A percentile compares a stretch with the other conserved stretches of the same genome.
phyloP scores from a whole-genome alignment of 1,140 invertebrate genomes.

The Euura lappo region DNA sequence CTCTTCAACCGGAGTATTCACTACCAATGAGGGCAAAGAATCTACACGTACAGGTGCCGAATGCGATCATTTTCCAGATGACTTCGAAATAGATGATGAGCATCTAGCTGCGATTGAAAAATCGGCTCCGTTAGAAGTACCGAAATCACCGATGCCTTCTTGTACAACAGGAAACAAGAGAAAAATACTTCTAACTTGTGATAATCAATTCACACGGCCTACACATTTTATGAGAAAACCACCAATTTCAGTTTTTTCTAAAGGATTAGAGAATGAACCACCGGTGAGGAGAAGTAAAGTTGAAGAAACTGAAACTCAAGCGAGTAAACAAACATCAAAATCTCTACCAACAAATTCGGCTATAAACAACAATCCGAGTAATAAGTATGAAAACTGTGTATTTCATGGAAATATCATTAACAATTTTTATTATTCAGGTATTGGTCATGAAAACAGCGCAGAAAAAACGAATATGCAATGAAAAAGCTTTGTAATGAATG shows the following conservation, averaged over 20 bases:
- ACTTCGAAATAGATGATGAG: constrained; percentile 20
- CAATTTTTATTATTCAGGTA: too few relatives aligned
- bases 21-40: constrained; percentile 12
- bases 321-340: too few relatives aligned
- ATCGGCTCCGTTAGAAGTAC: constrained; percentile 14
- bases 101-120: constrained; percentile 22
- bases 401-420: too few relatives aligned
- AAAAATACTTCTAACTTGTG: constrained; percentile 19
- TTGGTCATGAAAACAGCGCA: too few relatives aligned
- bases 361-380: too few relatives aligned
- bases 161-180: constrained; percentile 21
- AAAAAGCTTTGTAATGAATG: too few relatives aligned
- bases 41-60: constrained; percentile 3
- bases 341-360: too few relatives aligned
- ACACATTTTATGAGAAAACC: constrained; percentile 20
- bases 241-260: constrained; percentile 24
- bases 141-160: constrained; percentile 15
- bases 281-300: too few relatives aligned
- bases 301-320: too few relatives aligned
- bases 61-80: constrained; percentile 8
- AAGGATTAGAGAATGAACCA: constrained; percentile 15
- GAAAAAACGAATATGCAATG: too few relatives aligned
- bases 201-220: constrained; percentile 17
- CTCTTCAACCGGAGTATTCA: background rate
- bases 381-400: too few relatives aligned